Evolutionary conservation across 2,797 vertebrate species (phyloP).

Genomic region (Dicrostonyx torquatus): DNA sequence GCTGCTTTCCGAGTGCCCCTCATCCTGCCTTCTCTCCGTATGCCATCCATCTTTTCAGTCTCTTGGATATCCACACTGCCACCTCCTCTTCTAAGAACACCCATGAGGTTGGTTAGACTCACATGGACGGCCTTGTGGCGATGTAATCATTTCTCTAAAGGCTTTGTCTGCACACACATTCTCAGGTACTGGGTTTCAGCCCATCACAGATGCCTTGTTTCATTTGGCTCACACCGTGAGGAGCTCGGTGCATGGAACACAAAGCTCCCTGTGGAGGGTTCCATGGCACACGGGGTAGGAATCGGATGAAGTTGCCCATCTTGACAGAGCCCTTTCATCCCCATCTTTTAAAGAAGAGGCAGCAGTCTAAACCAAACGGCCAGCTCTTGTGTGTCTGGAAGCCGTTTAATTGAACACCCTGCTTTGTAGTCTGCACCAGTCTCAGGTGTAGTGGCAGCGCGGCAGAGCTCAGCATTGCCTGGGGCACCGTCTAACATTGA

Average conservation of each 20-base stretch:
- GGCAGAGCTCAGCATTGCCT: constrained; percentile 45
- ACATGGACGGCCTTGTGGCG: background rate
- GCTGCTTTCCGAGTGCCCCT: background rate
- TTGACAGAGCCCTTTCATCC: constrained; percentile 1
- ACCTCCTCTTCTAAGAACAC: background rate
- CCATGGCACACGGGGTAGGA: background rate
- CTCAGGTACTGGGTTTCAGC: background rate
- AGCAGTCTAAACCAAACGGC: background rate
- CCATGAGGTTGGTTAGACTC: background rate
- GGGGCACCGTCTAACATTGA: constrained; percentile 61
- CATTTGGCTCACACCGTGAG: background rate
- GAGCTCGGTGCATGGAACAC: background rate
- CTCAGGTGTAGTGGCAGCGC: constrained; percentile 9
- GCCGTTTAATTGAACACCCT: constrained; percentile 57
- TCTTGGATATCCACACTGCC: background rate
- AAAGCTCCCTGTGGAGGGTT: background rate
- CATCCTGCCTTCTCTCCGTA: background rate
- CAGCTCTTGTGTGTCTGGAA: constrained; percentile 35
- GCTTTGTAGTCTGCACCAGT: constrained; percentile 48
- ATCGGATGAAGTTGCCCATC: background rate
- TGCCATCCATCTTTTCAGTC: background rate
- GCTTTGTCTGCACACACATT: background rate
- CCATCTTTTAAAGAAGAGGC: constrained; percentile 41
- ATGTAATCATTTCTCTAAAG: background rate
- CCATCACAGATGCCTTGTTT: background rate